phyloP scores from a whole-genome alignment of 2,888 invertebrate species.

The Heliconius hortense region DNA sequence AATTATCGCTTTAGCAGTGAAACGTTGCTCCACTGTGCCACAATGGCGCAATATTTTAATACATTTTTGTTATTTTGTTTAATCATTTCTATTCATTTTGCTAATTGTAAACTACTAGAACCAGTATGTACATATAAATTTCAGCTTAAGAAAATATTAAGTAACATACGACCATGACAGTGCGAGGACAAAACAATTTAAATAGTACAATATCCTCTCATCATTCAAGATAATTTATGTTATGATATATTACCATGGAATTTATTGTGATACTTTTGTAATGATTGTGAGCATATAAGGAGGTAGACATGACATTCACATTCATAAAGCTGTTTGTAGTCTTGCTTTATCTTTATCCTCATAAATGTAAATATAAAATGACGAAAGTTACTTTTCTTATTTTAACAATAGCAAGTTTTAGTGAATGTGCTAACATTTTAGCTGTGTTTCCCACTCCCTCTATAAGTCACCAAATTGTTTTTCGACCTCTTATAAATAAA shows the following conservation, averaged over 20 bases:
- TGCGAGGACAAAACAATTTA: slow-evolving; percentile 19
- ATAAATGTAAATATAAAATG: not conserved
- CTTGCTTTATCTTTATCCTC: not conserved
- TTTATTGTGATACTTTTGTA: not conserved
- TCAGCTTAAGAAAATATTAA: not conserved
- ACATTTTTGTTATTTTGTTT: no score
- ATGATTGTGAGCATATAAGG: slow-evolving; percentile 8
- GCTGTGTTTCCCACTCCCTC: slow-evolving; percentile 56
- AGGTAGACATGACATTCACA: not conserved
- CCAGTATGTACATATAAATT: not conserved
- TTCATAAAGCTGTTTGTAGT: not conserved
- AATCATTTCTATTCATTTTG: no score
- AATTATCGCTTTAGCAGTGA: no score
- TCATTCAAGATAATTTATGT: slow-evolving; percentile 13
- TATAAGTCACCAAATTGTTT: slow-evolving; percentile 56
- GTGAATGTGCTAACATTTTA: slow-evolving; percentile 53
- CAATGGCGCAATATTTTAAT: no score
- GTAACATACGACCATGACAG: not conserved
- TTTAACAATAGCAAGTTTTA: not conserved
- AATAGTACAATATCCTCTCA: not conserved
- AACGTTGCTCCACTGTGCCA: no score
- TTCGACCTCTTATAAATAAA: slow-evolving; percentile 56
- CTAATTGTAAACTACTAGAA: no score
- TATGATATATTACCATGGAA: not conserved
- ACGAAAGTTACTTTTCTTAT: not conserved